Conservation (phyloP, 2,113 vertebrate species). For the Tonatia bakeri region DNA sequence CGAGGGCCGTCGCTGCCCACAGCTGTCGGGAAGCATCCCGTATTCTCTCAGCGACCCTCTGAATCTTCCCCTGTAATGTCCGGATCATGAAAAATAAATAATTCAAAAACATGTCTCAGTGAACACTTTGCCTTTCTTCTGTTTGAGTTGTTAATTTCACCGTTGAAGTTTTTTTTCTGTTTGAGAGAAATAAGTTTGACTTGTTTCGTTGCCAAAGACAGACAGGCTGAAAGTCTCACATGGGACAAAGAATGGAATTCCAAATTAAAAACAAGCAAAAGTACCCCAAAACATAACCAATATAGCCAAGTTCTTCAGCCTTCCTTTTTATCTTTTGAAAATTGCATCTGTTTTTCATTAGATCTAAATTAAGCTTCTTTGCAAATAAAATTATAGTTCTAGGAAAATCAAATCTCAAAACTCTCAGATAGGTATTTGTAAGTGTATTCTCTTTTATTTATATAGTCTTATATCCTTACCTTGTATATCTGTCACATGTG, state of each 20-base stretch:
- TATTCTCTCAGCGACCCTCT: not conserved
- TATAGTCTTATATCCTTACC: not conserved
- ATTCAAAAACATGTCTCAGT: not conserved
- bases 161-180: slow-evolving; percentile 23
- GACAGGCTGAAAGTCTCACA: not conserved
- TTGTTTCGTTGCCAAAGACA: not conserved
- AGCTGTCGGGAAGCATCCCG: not conserved
- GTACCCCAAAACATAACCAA: not conserved
- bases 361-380: slow-evolving; percentile 7
- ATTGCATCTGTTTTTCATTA: slow-evolving; percentile 24
- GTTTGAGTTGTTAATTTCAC: slow-evolving; percentile 61
- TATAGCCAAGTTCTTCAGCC: not conserved
- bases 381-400: not conserved
- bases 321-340: slow-evolving; percentile 19
- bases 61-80: not conserved
- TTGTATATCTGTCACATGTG: not conserved
- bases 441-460: not conserved
- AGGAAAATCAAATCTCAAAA: not conserved
- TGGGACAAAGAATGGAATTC: not conserved
- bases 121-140: slow-evolving; percentile 23
- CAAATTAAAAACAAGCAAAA: not conserved
- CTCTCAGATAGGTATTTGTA: not conserved
- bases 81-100: slow-evolving; percentile 13
- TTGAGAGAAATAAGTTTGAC: not conserved
- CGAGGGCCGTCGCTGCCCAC: not conserved